These are phyloP conservation scores for Rhynchonycteris naso DNA, from an alignment of 2,797 vertebrate species.

Conservation along the genomic window DNA sequence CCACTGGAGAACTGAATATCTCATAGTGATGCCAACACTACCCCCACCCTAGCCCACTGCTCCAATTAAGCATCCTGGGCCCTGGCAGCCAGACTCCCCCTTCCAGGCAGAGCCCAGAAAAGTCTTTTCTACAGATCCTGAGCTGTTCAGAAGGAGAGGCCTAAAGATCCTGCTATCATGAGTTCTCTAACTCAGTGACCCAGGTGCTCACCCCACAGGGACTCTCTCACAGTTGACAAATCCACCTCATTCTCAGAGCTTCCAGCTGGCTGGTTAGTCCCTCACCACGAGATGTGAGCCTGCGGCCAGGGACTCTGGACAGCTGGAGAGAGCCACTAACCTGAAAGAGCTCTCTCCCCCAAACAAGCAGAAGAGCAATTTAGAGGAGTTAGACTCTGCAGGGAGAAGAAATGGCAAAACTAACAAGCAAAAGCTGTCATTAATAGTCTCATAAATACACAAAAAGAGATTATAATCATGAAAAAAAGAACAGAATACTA, in stretches of 20 bases:
- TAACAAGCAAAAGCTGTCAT: not conserved
- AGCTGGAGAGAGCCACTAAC: not conserved
- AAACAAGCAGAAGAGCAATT: not conserved
- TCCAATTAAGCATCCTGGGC: not conserved
- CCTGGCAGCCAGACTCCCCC: not conserved
- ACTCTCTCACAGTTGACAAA: not conserved
- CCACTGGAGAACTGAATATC: fast-evolving
- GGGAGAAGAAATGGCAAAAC: not conserved
- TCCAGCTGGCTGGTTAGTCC: not conserved
- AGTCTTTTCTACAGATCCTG: not conserved
- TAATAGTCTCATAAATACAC: not conserved
- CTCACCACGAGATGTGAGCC: not conserved
- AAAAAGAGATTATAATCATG: not conserved
- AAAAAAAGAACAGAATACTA: not conserved
- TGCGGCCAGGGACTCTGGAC: not conserved
- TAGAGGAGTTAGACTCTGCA: not conserved
- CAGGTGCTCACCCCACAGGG: not conserved
- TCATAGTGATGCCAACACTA: too few species aligned
- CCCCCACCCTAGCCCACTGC: not conserved
- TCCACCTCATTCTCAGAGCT: not conserved
- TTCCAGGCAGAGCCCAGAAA: not conserved
- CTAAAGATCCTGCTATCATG: not conserved
- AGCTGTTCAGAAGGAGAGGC: not conserved
- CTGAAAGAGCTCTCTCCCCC: not conserved
- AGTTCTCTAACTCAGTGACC: not conserved